A percentile compares a stretch with the other conserved stretches of the same genome.
These are phyloP conservation scores for Maccullochella peelii DNA, from an alignment of 2,113 vertebrate species.

Conservation along the genomic window DNA sequence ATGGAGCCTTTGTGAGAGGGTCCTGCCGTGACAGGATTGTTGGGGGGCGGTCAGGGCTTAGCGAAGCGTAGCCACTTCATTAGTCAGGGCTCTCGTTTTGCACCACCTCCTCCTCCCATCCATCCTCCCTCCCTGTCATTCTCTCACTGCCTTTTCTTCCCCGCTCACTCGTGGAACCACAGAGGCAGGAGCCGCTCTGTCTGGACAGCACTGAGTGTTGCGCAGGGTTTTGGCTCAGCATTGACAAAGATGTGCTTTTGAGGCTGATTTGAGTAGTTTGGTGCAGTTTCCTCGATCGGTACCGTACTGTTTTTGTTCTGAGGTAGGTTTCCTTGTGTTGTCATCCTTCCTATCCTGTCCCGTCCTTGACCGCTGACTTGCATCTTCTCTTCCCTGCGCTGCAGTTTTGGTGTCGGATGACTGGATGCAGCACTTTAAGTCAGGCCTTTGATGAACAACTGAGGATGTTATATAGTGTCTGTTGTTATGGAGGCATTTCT, in stretches of 20 bases:
- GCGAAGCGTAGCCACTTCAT: slow-evolving; percentile 78
- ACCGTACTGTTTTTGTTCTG: neutral
- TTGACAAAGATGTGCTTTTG: slow-evolving; percentile 21
- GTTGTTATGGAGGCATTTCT: neutral
- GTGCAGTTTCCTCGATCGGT: neutral
- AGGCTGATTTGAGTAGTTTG: slow-evolving; percentile 1
- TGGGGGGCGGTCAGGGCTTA: slow-evolving; percentile 49
- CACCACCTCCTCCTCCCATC: slow-evolving; percentile 60
- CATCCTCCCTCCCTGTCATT: slow-evolving; percentile 48
- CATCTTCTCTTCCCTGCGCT: slow-evolving; percentile 39
- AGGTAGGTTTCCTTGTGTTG: slow-evolving; percentile 59
- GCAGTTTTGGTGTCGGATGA: slow-evolving; percentile 47
- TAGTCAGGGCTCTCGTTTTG: slow-evolving; percentile 74
- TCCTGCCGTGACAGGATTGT: slow-evolving; percentile 72
- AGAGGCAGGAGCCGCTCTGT: slow-evolving; percentile 37
- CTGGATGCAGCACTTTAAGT: neutral
- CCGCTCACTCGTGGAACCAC: slow-evolving; percentile 57
- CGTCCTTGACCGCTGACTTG: slow-evolving; percentile 47
- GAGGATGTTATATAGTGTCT: neutral
- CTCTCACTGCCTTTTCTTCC: slow-evolving; percentile 48
- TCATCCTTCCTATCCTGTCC: slow-evolving; percentile 25
- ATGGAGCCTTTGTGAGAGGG: slow-evolving; percentile 78
- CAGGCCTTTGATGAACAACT: slow-evolving; percentile 5
- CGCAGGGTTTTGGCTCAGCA: neutral
- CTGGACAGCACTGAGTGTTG: slow-evolving; percentile 14